Conservation (phyloP, 2,797 vertebrate species). For the Sciurus carolinensis region DNA sequence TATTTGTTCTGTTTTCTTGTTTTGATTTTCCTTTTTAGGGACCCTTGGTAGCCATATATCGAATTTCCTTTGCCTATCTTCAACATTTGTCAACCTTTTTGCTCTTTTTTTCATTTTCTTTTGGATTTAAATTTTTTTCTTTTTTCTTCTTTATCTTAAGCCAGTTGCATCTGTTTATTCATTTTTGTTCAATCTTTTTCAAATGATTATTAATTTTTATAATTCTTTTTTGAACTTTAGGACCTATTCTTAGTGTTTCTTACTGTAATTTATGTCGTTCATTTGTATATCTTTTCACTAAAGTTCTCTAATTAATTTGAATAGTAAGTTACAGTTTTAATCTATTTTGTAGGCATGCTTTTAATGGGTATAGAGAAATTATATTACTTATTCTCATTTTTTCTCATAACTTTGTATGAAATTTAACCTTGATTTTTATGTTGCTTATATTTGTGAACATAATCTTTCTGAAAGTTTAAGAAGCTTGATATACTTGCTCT, state of each 20-base stretch:
- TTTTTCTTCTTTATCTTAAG: neutral
- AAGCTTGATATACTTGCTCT: neutral
- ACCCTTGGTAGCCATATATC: neutral
- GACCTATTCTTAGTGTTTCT: neutral
- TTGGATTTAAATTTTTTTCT: neutral
- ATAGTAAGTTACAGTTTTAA: slow-evolving; percentile 28
- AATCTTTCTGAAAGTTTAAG: neutral
- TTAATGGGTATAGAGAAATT: neutral
- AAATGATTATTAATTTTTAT: slow-evolving; percentile 23
- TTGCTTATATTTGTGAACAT: neutral
- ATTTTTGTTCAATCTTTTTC: neutral
- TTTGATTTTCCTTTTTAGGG: slow-evolving; percentile 40
- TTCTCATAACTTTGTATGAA: slow-evolving; percentile 1
- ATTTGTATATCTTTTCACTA: slow-evolving; percentile 30
- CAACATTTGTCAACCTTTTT: slow-evolving; percentile 14
- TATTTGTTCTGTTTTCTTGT: neutral
- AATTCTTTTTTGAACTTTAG: slow-evolving; percentile 32
- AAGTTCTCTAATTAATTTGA: slow-evolving; percentile 46
- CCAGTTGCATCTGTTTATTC: neutral
- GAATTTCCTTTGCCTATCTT: slow-evolving; percentile 45
- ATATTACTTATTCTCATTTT: slow-evolving; percentile 18
- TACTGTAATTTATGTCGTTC: neutral
- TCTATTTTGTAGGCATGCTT: slow-evolving; percentile 1
- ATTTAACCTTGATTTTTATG: slow-evolving; percentile 49
- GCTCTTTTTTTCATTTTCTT: neutral